These are phyloP conservation scores for Trematocara stigmaticum DNA, from an alignment of 2,113 vertebrate species.

Conservation along the genomic window DNA sequence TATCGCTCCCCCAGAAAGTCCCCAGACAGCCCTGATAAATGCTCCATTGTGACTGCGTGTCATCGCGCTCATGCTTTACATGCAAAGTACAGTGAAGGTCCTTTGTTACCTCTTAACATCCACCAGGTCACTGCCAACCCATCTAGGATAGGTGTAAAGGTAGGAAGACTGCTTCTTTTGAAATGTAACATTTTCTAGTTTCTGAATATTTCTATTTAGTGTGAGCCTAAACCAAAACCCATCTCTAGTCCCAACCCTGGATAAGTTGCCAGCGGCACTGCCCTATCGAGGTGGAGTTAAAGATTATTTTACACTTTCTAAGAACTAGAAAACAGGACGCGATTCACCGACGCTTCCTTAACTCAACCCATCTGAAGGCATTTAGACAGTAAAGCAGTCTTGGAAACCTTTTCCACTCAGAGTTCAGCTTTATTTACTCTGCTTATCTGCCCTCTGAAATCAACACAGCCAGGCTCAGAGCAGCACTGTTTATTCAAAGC, in stretches of 20 bases:
- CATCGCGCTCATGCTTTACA: neutral
- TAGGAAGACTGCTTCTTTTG: neutral
- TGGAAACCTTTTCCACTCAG: constrained; percentile 19
- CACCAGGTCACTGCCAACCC: neutral
- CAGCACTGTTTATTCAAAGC: constrained; percentile 46
- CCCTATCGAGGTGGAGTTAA: neutral
- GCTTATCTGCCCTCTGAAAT: constrained; percentile 49
- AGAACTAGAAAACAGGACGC: neutral
- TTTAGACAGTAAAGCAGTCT: constrained; percentile 41
- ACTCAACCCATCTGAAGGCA: constrained; percentile 37
- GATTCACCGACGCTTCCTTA: neutral
- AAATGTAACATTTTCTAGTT: neutral
- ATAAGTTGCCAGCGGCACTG: neutral
- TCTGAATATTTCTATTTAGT: neutral
- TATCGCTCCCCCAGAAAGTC: neutral
- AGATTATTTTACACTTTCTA: neutral
- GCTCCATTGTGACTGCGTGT: neutral
- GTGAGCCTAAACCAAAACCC: neutral
- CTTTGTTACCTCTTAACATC: neutral
- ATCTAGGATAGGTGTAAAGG: neutral
- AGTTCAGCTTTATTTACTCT: constrained; percentile 50
- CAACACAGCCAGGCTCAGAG: constrained; percentile 20
- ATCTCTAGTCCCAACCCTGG: neutral
- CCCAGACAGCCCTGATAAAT: neutral
- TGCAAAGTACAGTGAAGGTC: neutral